phyloP scores from a whole-genome alignment of 2,113 vertebrate species.

The Epinephelus moara region DNA sequence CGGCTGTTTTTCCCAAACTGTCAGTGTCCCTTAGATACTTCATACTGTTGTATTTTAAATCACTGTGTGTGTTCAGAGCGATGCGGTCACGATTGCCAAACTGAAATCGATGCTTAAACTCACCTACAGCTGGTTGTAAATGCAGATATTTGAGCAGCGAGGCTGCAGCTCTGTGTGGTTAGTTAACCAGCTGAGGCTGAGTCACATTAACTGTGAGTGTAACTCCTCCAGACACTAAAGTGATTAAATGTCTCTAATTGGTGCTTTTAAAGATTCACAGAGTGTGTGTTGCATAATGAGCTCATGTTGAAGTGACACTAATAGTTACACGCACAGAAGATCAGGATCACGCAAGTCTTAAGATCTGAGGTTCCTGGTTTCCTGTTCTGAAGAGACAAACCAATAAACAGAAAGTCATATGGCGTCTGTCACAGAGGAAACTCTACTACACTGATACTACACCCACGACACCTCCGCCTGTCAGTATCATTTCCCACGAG shows the following conservation, averaged over 20 bases:
- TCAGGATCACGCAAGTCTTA: background rate
- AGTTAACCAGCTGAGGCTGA: background rate
- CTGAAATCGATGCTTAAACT: background rate
- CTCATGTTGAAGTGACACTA: constrained; percentile 10
- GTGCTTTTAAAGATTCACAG: constrained; percentile 66
- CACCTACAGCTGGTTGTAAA: no score
- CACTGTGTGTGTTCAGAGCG: background rate
- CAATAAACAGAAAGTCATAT: background rate
- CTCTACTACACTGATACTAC: background rate
- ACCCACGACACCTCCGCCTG: background rate
- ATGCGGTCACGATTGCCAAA: background rate
- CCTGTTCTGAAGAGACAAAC: background rate
- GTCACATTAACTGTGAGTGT: constrained; percentile 9
- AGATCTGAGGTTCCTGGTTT: background rate
- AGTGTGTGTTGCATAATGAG: constrained; percentile 38
- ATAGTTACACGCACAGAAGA: background rate
- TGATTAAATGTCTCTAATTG: constrained; percentile 77
- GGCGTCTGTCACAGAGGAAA: background rate
- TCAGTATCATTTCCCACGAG: no score
- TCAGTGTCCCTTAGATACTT: background rate
- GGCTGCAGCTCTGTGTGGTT: constrained; percentile 1
- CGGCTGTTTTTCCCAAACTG: background rate
- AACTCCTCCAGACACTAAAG: constrained; percentile 20
- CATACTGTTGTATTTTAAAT: background rate
- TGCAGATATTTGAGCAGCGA: background rate